Evolutionary conservation across 2,113 vertebrate genomes (phyloP), one percentile per base, ranked within the genome.

Genomic region (Upupa epops): DNA sequence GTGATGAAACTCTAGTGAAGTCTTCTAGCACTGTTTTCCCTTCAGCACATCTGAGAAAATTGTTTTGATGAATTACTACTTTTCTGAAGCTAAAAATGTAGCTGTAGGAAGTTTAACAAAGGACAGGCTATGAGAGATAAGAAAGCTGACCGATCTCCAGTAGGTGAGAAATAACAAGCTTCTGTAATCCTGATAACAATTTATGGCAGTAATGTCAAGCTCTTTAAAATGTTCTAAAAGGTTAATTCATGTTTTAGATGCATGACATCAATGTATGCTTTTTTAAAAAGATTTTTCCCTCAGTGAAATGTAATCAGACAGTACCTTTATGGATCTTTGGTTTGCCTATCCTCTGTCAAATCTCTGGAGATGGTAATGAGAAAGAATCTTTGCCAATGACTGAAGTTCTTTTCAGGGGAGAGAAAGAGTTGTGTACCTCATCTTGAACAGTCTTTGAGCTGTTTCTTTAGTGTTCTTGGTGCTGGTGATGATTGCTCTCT

Each of bases 101-200:
- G 48, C 61, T 52, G 12, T 31, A 79, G 75, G 59, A 69, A 74
- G 82, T 82, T 61, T 82, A 82, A 68, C 49, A 48, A 71, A 74
- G 55, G 65, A 74, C 5, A 14, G 11, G 13, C 13, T 71, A 6
- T 64, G 56, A 58, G 59, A 72, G 5, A 77, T 89, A 61, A 75
- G 63, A 85, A 71, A 89, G 42, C 22, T 75, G 65, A 74, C 82
- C 34, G 46, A 34, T 31, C 28, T 78, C 15, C 25, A 42, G 37
- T 49, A 69, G 83, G 59, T 73, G 46, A 83, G 73, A 72, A 88
- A n/a, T 22, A 56, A 52, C 93, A 94, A 82, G 61, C 29, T 79
- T 82, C 34, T 80, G 17, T 72, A 65, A 76, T 88, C 55, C 59
- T 75, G 17, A 15, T 55, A 83, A 72, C 45, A 85, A 88, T 84